phyloP scores from a whole-genome alignment of 2,888 invertebrate genomes.

The Boloria selene region DNA sequence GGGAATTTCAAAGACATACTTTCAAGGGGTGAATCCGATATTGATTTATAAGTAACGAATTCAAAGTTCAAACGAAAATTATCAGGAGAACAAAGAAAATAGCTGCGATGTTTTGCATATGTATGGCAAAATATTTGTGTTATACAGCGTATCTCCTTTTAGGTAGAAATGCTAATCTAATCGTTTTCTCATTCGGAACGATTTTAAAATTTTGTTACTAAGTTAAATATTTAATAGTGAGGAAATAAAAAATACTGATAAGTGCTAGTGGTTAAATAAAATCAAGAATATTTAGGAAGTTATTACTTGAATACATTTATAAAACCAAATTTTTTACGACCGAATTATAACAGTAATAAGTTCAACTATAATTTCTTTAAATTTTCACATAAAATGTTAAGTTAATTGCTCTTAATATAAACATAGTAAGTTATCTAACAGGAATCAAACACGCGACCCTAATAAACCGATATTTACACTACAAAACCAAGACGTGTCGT shows the following conservation, averaged over 20 bases:
- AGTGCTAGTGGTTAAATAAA: too few species aligned
- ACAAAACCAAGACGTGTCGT: slow-evolving; percentile 31
- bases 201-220: too few species aligned
- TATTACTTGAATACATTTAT: too few species aligned
- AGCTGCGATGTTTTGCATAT: slow-evolving; percentile 24
- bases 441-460: slow-evolving; percentile 5
- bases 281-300: too few species aligned
- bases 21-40: slow-evolving; percentile 50
- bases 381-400: neutral
- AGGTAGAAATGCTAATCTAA: neutral
- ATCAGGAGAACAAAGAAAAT: slow-evolving; percentile 22
- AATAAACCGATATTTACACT: slow-evolving; percentile 30
- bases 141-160: slow-evolving; percentile 9
- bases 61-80: slow-evolving; percentile 43
- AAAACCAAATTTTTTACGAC: too few species aligned
- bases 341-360: too few species aligned
- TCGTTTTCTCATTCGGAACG: too few species aligned
- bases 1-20: slow-evolving; percentile 58
- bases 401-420: neutral
- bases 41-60: slow-evolving; percentile 53
- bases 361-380: too few species aligned
- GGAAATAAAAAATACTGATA: too few species aligned
- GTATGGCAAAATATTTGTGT: slow-evolving; percentile 20
- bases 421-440: neutral
- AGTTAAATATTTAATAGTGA: too few species aligned